phyloP scores from a whole-genome alignment of 1,140 invertebrate genomes.

The Frieseomelitta varia region DNA sequence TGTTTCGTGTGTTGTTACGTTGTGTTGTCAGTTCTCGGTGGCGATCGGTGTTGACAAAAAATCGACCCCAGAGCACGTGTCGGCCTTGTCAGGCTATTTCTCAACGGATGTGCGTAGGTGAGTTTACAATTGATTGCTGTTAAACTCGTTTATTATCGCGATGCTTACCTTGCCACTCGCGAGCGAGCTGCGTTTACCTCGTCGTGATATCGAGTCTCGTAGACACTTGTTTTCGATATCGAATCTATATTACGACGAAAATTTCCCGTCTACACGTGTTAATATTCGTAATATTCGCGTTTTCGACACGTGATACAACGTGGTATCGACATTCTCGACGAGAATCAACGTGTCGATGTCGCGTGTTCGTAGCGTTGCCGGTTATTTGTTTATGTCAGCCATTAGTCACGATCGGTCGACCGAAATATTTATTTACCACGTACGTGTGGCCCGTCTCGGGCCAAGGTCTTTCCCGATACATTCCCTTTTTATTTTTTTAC shows the following conservation, averaged over 20 bases:
- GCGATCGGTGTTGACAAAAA: constrained; percentile 10
- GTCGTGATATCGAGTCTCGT: constrained; percentile 1
- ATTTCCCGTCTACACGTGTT: background rate
- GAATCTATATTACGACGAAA: background rate
- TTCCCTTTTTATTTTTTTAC: too few relatives aligned
- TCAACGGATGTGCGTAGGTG: constrained; percentile 32
- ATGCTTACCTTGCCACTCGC: background rate
- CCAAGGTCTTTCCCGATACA: too few relatives aligned
- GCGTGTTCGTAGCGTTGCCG: constrained; percentile 10
- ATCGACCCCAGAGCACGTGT: constrained; percentile 24
- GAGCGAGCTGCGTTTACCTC: background rate
- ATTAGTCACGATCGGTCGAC: constrained; percentile 28
- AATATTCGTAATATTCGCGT: background rate
- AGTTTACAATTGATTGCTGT: background rate
- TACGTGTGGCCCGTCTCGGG: too few relatives aligned
- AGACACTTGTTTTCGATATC: constrained; percentile 15
- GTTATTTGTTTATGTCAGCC: constrained; percentile 54
- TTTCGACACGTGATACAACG: background rate
- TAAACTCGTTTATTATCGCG: background rate
- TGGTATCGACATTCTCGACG: background rate
- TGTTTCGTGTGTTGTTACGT: constrained; percentile 47
- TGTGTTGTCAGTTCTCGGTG: constrained; percentile 30
- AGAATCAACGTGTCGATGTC: background rate
- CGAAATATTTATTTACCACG: constrained; percentile 25
- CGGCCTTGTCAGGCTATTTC: background rate